Conservation (phyloP, 2,888 invertebrate species). For the Ectemnius cavifrons region DNA sequence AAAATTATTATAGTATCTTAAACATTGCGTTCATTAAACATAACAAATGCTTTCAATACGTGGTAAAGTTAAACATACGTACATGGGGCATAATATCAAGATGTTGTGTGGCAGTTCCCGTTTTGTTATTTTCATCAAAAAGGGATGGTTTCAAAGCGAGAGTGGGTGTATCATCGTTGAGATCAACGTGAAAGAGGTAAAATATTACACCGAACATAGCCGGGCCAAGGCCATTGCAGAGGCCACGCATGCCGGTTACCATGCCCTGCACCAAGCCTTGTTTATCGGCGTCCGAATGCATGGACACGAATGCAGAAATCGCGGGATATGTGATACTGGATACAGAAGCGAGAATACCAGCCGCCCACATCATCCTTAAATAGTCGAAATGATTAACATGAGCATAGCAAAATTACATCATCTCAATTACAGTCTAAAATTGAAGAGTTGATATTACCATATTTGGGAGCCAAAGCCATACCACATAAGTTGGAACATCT, state of each 20-base stretch:
- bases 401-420: background rate
- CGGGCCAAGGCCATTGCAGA: slow-evolving; percentile 98
- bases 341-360: slow-evolving; percentile 96
- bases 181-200: slow-evolving; percentile 98
- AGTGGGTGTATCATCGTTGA: slow-evolving; percentile 85
- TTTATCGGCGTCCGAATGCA: slow-evolving; percentile 97
- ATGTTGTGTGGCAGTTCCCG: slow-evolving; percentile 77
- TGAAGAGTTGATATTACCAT: slow-evolving; percentile 82
- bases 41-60: background rate
- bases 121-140: slow-evolving; percentile 78
- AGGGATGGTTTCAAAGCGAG: slow-evolving; percentile 71
- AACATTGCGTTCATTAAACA: background rate
- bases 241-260: slow-evolving; percentile 98
- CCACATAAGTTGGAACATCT: slow-evolving; percentile 98
- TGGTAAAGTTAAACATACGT: slow-evolving; percentile 6
- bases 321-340: slow-evolving; percentile 99
- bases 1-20: slow-evolving; percentile 8
- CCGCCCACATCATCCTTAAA: slow-evolving; percentile 98
- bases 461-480: slow-evolving; percentile 97
- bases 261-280: slow-evolving; percentile 98
- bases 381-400: too few relatives aligned
- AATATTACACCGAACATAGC: slow-evolving; percentile 99
- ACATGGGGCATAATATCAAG: slow-evolving; percentile 80
- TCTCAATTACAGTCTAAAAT: slow-evolving; percentile 4
- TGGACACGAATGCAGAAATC: slow-evolving; percentile 98